phyloP scores from a whole-genome alignment of 2,797 vertebrate species.

The Malacoraja senta region DNA sequence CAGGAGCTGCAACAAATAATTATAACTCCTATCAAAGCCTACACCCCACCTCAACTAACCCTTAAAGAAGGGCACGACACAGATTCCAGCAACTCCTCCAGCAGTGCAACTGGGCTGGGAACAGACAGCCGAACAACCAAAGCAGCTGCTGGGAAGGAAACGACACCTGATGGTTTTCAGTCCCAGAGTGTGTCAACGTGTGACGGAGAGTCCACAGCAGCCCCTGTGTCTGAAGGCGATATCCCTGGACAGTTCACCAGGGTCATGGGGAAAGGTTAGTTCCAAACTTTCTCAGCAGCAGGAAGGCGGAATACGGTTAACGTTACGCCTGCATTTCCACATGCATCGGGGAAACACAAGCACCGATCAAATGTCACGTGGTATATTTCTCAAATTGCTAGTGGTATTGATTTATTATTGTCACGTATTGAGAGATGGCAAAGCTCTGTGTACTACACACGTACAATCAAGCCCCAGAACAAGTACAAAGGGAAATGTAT shows the following conservation, averaged over 20 bases:
- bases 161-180: slow-evolving; percentile 64
- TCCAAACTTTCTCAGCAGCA: not conserved
- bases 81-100: slow-evolving; percentile 41
- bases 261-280: slow-evolving; percentile 90
- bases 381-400: too few species aligned
- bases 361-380: too few species aligned
- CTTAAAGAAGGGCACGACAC: slow-evolving; percentile 48
- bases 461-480: too few species aligned
- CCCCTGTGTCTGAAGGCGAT: slow-evolving; percentile 82
- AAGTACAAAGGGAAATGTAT: too few species aligned
- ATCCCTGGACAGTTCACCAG: slow-evolving; percentile 91
- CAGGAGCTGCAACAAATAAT: slow-evolving; percentile 90
- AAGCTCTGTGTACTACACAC: too few species aligned
- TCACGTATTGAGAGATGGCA: too few species aligned
- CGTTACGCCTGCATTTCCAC: not conserved
- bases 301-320: not conserved
- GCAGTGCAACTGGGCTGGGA: slow-evolving; percentile 46
- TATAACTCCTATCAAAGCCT: slow-evolving; percentile 84
- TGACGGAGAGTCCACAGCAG: slow-evolving; percentile 72
- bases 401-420: too few species aligned
- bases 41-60: slow-evolving; percentile 58
- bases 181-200: slow-evolving; percentile 68
- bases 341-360: not conserved
- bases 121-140: slow-evolving; percentile 57
- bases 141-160: slow-evolving; percentile 65